Evolutionary conservation across 2,888 invertebrate species (phyloP).

Genomic region (Anthophora plumipes): DNA sequence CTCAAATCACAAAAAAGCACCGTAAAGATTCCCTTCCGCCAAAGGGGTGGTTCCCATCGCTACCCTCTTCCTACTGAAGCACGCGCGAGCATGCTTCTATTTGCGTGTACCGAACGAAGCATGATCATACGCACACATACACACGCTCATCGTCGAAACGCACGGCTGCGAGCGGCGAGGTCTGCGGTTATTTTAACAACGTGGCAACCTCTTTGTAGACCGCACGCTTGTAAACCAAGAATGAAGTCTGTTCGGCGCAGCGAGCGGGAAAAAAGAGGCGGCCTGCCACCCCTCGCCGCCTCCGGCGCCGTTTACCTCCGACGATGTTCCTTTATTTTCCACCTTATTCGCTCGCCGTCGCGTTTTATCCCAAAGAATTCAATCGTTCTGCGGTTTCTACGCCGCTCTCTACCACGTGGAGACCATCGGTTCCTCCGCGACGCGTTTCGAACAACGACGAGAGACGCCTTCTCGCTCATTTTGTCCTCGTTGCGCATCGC

Average conservation of each 20-base stretch:
- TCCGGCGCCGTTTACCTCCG: conserved; percentile 47
- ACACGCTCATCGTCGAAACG: conserved; percentile 29
- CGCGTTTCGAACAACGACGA: neutral
- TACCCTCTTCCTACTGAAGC: conserved; percentile 37
- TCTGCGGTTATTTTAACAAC: conserved; percentile 84
- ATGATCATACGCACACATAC: conserved; percentile 57
- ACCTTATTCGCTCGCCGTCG: conserved; percentile 27
- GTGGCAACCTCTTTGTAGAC: conserved; percentile 85
- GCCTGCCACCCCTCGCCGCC: conserved; percentile 15
- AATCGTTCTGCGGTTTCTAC: conserved; percentile 59
- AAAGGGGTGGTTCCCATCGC: conserved; percentile 19
- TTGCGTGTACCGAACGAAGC: conserved; percentile 30
- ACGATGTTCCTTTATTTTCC: conserved; percentile 46
- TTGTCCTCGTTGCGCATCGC: conserved; percentile 22
- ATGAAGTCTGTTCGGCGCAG: conserved; percentile 82
- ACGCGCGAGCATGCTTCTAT: conserved; percentile 39
- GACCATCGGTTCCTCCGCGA: conserved; percentile 18
- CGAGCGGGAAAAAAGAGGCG: conserved; percentile 61
- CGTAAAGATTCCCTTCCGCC: neutral
- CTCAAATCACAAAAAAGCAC: neutral
- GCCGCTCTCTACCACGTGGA: conserved; percentile 1
- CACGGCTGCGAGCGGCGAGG: conserved; percentile 62
- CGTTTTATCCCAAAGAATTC: conserved; percentile 57
- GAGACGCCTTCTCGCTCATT: conserved; percentile 25
- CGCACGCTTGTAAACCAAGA: conserved; percentile 84